A percentile compares a stretch with the other conserved stretches of the same genome.
Evolutionary conservation across 2,113 vertebrate genomes (phyloP).

Genomic region (Bujurquina vittata): DNA sequence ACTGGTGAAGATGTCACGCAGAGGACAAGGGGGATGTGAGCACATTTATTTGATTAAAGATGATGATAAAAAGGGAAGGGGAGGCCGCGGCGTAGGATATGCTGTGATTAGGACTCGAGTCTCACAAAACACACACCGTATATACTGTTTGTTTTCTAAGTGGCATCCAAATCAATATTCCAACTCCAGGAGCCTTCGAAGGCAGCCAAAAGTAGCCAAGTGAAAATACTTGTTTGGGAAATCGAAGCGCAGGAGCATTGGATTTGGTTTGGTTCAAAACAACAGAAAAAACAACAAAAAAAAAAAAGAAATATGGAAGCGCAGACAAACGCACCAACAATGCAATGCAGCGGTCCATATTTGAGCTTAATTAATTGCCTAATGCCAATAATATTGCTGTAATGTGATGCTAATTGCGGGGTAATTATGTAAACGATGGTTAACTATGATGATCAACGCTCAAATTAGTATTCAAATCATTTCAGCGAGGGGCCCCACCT

Average conservation of each 20-base stretch:
- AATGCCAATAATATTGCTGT: conserved; percentile 76
- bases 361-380: conserved; percentile 75
- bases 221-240: conserved; percentile 71
- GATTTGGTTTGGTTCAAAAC: conserved; percentile 41
- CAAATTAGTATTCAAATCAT: conserved; percentile 75
- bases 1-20: conserved; percentile 25
- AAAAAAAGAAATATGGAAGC: conserved; percentile 24
- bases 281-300: neutral
- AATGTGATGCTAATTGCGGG: conserved; percentile 72
- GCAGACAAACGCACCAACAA: conserved; percentile 34
- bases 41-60: conserved; percentile 29
- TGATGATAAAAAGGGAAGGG: neutral
- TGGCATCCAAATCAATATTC: conserved; percentile 74
- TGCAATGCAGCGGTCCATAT: conserved; percentile 58
- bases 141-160: conserved; percentile 72
- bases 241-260: conserved; percentile 47
- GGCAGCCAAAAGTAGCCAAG: conserved; percentile 73
- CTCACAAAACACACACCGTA: neutral
- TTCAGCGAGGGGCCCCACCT: conserved; percentile 69
- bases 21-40: neutral
- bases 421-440: conserved; percentile 78
- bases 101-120: conserved; percentile 12
- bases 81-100: neutral
- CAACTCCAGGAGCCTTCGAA: conserved; percentile 76
- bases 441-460: conserved; percentile 69